Base-by-base conservation (phyloP, 2,113 vertebrate genomes). In the Takifugu flavidus region DNA sequence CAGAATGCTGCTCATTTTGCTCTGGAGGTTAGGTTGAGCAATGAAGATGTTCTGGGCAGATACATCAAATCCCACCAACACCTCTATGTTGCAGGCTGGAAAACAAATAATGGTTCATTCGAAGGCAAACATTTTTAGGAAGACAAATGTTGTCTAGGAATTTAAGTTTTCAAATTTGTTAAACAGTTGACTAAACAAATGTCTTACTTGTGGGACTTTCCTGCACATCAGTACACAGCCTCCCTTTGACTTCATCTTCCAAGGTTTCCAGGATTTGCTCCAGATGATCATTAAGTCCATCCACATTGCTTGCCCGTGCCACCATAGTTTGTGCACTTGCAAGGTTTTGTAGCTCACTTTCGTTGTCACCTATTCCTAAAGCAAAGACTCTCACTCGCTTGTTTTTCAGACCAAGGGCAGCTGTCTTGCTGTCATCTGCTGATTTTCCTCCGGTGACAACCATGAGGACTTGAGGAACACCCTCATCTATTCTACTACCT, bases 41-140 rank as follows among this genome's bases (percentile, higher is more conserved):
- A 15, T 80, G 80, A 99, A 97, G 39, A 98, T 88, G 15, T 88
- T 94, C 86, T 94, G 93, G 0, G 82, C 82, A 0, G 87, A 86
- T 47, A 96, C 94, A 46, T 99, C 97, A 0, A 98, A 98, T 25
- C 97, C 97, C 47, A 99, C 83, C 67, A 99, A 91, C 71, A 99
- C 93, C 11, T 98, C 96, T 63, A 99, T 54, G 25, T 88, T 85
- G 25, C 96, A 98, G 0, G 85, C 96, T 99, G 82, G 25, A 57
- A 86, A 62, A 83, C n/a, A 78, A 7, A 77, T 11, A 1, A 72
- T 57, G 2, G 2, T 43, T 47, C 50, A 14, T 53, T 8, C 56
- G 63, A 29, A 55, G 43, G 43, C 2, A 3, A 20, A 20, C 20
- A 52, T 58, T 47, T 47, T 47, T 10, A 4, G 4, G 7, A 49